Percentiles rank a stretch among this genome's conserved stretches.
phyloP scores from a whole-genome alignment of 2,888 invertebrate species.

The Sinotaia quadrata region DNA sequence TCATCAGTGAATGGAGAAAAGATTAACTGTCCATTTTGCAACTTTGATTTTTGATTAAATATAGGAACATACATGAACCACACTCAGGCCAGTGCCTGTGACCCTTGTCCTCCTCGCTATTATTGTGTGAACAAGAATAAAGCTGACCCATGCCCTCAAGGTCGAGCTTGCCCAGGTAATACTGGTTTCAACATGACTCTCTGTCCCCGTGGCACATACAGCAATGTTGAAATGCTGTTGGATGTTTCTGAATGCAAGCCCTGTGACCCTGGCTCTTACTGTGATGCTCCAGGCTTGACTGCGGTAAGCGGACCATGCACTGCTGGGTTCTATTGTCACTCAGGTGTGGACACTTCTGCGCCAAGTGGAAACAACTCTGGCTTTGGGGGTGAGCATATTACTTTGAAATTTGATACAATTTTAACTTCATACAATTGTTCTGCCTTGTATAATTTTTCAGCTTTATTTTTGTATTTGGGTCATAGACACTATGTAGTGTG shows the following conservation, averaged over 20 bases:
- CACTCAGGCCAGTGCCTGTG: constrained; percentile 63
- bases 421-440: no score
- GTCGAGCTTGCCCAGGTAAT: constrained; percentile 62
- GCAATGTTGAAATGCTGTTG: constrained; percentile 50
- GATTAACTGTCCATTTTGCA: no score
- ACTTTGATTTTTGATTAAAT: no score
- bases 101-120: constrained; percentile 64
- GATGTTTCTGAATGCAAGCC: constrained; percentile 52
- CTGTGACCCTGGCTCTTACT: constrained; percentile 62
- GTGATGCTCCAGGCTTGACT: constrained; percentile 51
- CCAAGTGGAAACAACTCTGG: constrained; percentile 67
- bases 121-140: constrained; percentile 66
- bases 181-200: constrained; percentile 64
- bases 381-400: constrained; percentile 56
- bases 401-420: constrained; percentile 3
- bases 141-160: constrained; percentile 64
- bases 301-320: constrained; percentile 52
- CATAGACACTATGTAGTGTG: no score
- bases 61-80: constrained; percentile 70
- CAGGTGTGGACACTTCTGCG: constrained; percentile 58
- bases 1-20: no score
- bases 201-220: constrained; percentile 67
- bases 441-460: not conserved
- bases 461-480: no score
- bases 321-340: constrained; percentile 60